Base-by-base conservation (phyloP, 2,113 vertebrate species). In the Ctenodactylus gundi region DNA sequence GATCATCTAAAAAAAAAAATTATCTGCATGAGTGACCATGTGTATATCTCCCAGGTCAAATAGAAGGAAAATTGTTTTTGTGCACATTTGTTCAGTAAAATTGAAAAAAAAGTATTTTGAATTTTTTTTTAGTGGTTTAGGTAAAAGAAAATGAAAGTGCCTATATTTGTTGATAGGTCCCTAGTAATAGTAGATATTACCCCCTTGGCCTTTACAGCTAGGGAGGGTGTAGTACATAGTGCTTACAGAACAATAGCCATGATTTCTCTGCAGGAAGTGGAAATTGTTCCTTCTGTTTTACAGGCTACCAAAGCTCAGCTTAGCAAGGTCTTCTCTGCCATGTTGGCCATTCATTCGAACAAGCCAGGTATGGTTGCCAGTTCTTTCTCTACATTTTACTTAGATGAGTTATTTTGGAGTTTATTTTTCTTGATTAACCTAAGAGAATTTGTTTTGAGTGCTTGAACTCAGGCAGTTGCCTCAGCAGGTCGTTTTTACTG, bases 301-400 rank as follows among this genome's bases (percentile, higher is more conserved):
- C 96, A 99, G 99, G 98, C 98, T 31, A 97, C 98, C 39, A 99
- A 99, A 97, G 53, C 94, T 90, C 98, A 99, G 57, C 98, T 99
- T 88, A 99, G 99, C 97, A 99, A 99, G 84, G 98, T 99, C 84
- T 99, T 99, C 96, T 99, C 99, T 70, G 88, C 99, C 55, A 98
- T 99, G 98, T 97, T 99, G 78, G 99, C 99, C 6, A 98, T 99
- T 98, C 99, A 99, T 95, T 97, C 99, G 5, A 98, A 99, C 97
- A 99, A 99, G 95, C 99, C 99, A 99, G 99, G 99, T 99, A 98
- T 46, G 93, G 46, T 94, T 53, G 21, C 84, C 31, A 75, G 15
- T 90, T 95, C 46, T 75, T 92, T 88, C n/a, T 93, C 25, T 93
- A 13, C 20, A 39, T 92, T 85, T 88, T 82, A 53, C 91, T 60